Base-by-base conservation (phyloP, 2,113 vertebrate species). In the Phasianus colchicus region DNA sequence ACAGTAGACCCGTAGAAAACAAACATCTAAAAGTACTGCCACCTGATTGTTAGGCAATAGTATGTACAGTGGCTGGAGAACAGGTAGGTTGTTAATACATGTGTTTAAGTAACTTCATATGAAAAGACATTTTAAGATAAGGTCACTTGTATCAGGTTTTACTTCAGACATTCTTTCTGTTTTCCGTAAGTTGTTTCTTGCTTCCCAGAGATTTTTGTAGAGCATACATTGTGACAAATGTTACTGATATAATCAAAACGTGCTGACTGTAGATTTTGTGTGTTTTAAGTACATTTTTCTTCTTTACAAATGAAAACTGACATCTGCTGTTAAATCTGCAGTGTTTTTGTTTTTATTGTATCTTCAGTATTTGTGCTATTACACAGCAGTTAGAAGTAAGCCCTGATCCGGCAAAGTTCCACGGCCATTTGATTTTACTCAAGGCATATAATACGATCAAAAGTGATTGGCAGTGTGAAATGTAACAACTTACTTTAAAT, bases 1-100 rank as follows among this genome's bases (percentile, higher is more conserved):
- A 55, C 58, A 85, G 67, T 94, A 86, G 88, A 73, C 71, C 8
- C 24, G 6, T 86, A 89, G 86, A 95, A 61, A 63, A 54, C 79
- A 88, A 90, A 71, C 83, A 85, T 94, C 38, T 96, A 25, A 63
- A 96, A 92, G n/a, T 91, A 90, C 64, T 95, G 73, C 63, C 60
- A 89, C 80, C 71, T 97, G 95, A 50, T 76, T 91, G 73, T 96
- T 97, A 95, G 83, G 82, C 78, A 80, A 36, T 80, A 94, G 66
- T 32, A 81, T 55, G 73, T 93, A 61, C 95, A 93, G 81, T 96
- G 88, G 27, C 83, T 96, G 81, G 91, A 92, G 95, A 92, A 91
- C 93, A 97, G 96, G 96, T 98, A 97, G 96, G 96, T 97, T 95
- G 61, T 69, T 69, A 87, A 36, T 83, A 91, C 77, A 6, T 83